Evolutionary conservation across 2,797 vertebrate genomes (phyloP).

Genomic region (Nannoperca australis): DNA sequence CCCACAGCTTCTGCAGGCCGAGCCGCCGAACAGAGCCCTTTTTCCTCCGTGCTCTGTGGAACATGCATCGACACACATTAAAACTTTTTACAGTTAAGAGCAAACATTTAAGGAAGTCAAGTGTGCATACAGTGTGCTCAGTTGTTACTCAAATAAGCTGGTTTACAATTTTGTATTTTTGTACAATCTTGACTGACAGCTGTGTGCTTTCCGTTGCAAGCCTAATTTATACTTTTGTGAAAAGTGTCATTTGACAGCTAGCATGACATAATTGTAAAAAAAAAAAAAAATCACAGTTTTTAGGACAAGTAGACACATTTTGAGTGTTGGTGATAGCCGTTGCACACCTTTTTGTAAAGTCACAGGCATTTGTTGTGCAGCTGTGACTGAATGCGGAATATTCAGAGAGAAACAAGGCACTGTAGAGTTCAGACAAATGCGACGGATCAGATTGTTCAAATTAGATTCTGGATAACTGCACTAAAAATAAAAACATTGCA

Average conservation of each 20-base stretch:
- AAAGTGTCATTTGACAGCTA: constrained; percentile 19
- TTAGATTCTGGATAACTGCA: not conserved
- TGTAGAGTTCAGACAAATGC: not conserved
- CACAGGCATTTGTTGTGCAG: constrained; percentile 17
- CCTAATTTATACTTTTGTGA: constrained; percentile 21
- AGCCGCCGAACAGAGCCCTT: constrained; percentile 95
- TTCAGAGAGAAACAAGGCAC: not conserved
- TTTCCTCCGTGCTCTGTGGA: constrained; percentile 94
- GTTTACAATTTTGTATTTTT: constrained; percentile 6
- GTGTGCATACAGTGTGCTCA: not conserved
- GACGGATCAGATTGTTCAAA: not conserved
- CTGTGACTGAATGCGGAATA: constrained; percentile 20
- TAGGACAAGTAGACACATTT: constrained; percentile 22
- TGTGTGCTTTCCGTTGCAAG: constrained; percentile 11
- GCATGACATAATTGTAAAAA: not conserved
- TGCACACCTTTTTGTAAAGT: constrained; percentile 9
- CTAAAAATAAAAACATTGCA: not conserved
- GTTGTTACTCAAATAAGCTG: not conserved
- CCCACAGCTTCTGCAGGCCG: constrained; percentile 98
- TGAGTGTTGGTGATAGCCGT: not conserved
- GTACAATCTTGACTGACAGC: constrained; percentile 34
- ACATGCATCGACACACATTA: constrained; percentile 10
- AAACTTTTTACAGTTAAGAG: not conserved
- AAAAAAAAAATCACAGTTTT: constrained; percentile 34
- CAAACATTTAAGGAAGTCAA: not conserved